Base-by-base conservation (phyloP, 2,113 vertebrate species). In the Syrrhaptes paradoxus region DNA sequence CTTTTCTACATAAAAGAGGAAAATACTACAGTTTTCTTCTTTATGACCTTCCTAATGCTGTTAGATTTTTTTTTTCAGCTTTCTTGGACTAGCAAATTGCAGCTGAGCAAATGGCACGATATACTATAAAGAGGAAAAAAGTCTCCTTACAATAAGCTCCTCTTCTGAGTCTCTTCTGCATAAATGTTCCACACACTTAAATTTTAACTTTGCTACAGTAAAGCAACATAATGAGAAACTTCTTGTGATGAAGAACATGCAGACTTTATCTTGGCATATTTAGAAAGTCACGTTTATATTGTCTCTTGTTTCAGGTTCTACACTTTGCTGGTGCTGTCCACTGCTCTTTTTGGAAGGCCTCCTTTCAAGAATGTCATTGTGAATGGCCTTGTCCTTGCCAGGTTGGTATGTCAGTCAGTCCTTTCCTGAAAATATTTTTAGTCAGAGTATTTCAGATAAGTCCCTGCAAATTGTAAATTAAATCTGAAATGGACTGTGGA, bases 291-390 rank as follows among this genome's bases (percentile, higher is more conserved):
- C 0, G 0, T 73, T 62, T 54, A 2, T 3, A 2, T 52, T 75
- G 25, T 63, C 34, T 90, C 72, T 38, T 32, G 4, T 92, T 92
- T 32, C 88, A 99, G 99, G 99, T 99, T 99, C 98, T 99, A 99
- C 93, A 99, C 99, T 26, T 86, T 99, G 65, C 93, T 99, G 70
- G 99, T 99, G 68, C 98, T 99, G 67, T 99, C 99, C 62, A 99
- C 99, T 2, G 99, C 99, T 21, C 98, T 99, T 65, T 99, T 99
- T 95, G 99, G 99, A 75, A 99, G 97, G 87, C 99, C 99, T 4
- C 99, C 99, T 14, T 99, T 99, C 98, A 99, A 99, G 97, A 99
- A 99, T 21, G 99, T 99, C 82, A 99, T 99, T 51, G 99, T 99
- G 49, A 99, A 99, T 10, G 99, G 99, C 26, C 98, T 99, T 3